Conservation (phyloP, 2,113 vertebrate species). For the Neodontobutis hainanensis region DNA sequence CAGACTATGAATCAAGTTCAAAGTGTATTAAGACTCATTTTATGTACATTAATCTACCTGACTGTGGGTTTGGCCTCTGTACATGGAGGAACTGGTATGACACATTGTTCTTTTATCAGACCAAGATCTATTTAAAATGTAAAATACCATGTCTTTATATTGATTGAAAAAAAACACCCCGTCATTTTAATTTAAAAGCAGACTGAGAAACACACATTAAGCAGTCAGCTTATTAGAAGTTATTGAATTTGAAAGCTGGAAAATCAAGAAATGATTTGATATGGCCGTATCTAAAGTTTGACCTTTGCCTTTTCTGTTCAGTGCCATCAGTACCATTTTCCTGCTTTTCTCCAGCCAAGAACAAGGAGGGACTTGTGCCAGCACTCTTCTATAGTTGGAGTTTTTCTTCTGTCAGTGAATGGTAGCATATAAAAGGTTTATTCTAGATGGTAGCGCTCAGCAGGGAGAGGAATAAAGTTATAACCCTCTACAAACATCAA, state of each 20-base stretch:
- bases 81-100: neutral
- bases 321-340: conserved; percentile 5
- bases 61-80: neutral
- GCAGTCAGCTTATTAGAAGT: no score
- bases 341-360: conserved; percentile 36
- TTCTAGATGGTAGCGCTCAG: neutral
- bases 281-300: no score
- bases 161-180: no score
- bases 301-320: no score
- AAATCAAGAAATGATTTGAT: no score
- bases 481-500: neutral
- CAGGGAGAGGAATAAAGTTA: neutral
- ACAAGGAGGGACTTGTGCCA: conserved; percentile 17
- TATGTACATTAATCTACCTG: neutral
- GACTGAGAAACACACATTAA: no score
- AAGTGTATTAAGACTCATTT: neutral
- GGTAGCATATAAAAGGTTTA: conserved; percentile 6
- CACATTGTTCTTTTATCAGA: neutral
- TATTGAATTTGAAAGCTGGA: no score
- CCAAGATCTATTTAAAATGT: neutral
- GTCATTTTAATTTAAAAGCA: no score
- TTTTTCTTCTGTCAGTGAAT: neutral
- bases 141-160: no score
- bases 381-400: conserved; percentile 14
- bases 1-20: neutral